Conservation (phyloP, 2,797 vertebrate genomes). For the Peromyscus eremicus region DNA sequence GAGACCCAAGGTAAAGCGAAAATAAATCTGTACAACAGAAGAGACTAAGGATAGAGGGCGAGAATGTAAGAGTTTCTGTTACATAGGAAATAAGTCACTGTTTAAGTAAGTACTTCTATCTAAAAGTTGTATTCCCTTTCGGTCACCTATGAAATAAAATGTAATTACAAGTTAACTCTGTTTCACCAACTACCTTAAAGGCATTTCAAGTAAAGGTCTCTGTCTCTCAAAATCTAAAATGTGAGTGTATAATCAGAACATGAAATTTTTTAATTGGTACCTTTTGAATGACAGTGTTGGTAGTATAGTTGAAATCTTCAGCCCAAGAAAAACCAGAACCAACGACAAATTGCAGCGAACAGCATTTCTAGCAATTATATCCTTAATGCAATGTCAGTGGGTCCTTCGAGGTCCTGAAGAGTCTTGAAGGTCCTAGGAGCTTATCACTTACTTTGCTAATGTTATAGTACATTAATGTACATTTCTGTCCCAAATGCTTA, state of each 20-base stretch:
- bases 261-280: neutral
- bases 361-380: neutral
- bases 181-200: neutral
- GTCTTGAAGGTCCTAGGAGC: neutral
- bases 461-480: neutral
- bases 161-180: neutral
- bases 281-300: neutral
- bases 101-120: neutral
- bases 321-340: neutral
- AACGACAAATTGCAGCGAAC: neutral
- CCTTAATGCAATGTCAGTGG: neutral
- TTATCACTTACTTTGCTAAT: constrained; percentile 8
- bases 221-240: constrained; percentile 17
- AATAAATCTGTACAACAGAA: neutral
- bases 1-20: neutral
- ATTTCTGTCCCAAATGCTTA: constrained; percentile 2
- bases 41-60: neutral
- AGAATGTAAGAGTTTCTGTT: neutral
- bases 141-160: constrained; percentile 38
- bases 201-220: neutral
- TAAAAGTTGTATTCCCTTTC: neutral
- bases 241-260: neutral
- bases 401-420: neutral
- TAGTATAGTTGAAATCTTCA: constrained; percentile 11
- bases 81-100: neutral